Evolutionary conservation across 1,140 invertebrate genomes (phyloP).

Genomic region (Brachionus rubens): DNA sequence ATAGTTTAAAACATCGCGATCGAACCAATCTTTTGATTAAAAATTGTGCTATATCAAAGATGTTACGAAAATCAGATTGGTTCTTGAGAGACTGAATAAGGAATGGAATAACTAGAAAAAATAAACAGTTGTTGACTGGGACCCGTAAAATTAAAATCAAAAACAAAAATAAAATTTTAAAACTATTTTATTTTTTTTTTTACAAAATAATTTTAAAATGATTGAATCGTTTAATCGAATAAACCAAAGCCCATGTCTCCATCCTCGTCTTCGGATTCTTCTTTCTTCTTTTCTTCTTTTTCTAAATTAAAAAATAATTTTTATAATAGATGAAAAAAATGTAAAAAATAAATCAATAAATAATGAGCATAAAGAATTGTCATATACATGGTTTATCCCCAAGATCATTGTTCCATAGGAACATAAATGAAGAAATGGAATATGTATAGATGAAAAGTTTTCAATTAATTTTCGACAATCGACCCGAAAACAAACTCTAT

Average conservation of each 20-base stretch:
- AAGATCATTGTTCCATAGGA: background rate
- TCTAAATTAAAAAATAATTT: conserved; percentile 51
- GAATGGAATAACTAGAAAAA: no score
- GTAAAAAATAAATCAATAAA: background rate
- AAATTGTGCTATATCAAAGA: no score
- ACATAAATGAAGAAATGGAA: conserved; percentile 6
- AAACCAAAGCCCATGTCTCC: conserved; percentile 56
- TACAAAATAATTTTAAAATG: conserved; percentile 35
- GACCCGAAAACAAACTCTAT: conserved; percentile 41
- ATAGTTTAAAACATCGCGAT: no score
- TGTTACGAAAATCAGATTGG: no score
- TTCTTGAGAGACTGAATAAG: no score
- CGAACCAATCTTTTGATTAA: no score
- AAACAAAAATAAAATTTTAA: conserved; percentile 3
- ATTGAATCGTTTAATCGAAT: conserved; percentile 51
- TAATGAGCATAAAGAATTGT: background rate
- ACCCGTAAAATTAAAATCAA: background rate
- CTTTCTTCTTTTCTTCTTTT: conserved; percentile 57
- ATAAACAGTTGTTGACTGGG: no score
- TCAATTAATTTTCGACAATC: conserved; percentile 46
- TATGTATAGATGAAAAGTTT: conserved; percentile 34
- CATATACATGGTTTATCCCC: conserved; percentile 42
- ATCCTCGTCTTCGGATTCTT: conserved; percentile 58
- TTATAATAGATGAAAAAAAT: background rate
- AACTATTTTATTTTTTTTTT: conserved; percentile 30